These are phyloP conservation scores for Empis stercorea DNA, from an alignment of 2,888 invertebrate species.

Conservation along the genomic window DNA sequence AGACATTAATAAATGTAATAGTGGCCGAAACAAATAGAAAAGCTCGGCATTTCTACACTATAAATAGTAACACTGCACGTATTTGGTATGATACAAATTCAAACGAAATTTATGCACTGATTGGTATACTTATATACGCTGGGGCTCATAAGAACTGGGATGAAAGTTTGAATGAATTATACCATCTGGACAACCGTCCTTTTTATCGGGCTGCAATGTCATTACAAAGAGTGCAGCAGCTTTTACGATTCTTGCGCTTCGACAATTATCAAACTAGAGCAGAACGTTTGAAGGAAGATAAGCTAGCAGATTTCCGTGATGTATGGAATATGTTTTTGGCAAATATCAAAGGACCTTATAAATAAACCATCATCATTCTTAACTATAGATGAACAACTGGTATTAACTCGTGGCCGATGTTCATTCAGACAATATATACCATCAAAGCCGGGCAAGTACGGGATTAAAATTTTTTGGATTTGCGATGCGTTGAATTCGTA, in stretches of 20 bases:
- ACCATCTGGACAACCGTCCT: neutral
- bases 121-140: no score
- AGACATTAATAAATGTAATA: no score
- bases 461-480: constrained; percentile 1
- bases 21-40: no score
- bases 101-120: no score
- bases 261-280: neutral
- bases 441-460: no score
- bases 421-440: constrained; percentile 1
- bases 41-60: no score
- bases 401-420: neutral
- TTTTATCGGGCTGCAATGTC: neutral
- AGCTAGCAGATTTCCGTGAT: neutral
- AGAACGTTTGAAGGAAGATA: neutral
- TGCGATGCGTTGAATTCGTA: constrained; percentile 1
- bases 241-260: neutral
- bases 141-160: no score
- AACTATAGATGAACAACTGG: neutral
- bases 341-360: neutral
- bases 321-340: constrained; percentile 1
- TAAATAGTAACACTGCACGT: no score
- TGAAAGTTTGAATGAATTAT: no score
- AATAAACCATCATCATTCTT: neutral
- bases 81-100: no score
- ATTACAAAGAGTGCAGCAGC: neutral